Evolutionary conservation across 2,888 invertebrate species (phyloP).

Genomic region (Epinotia bilunana): DNA sequence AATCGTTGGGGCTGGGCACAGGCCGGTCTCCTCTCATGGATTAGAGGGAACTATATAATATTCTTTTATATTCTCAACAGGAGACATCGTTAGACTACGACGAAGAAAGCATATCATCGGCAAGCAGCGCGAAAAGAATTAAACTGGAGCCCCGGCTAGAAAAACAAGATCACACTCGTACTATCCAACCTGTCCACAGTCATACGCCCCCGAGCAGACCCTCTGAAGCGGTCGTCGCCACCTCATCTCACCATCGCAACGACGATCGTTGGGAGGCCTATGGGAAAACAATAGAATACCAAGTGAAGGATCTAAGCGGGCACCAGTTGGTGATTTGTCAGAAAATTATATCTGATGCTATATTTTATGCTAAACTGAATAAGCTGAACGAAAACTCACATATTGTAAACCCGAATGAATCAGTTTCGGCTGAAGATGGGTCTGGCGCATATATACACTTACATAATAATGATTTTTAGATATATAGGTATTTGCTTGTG

Average conservation of each 20-base stretch:
- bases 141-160: not conserved
- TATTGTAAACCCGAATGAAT: not conserved
- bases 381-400: not conserved
- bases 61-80: no score
- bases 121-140: not conserved
- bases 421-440: not conserved
- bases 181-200: no score
- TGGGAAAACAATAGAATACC: not conserved
- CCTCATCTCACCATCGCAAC: not conserved
- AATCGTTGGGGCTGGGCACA: no score
- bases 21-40: no score
- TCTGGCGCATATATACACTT: not conserved
- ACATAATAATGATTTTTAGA: not conserved
- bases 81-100: not conserved
- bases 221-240: no score
- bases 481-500: not conserved
- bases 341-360: not conserved
- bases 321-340: not conserved
- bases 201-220: no score
- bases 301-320: not conserved
- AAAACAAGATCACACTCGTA: not conserved
- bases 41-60: no score
- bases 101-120: not conserved
- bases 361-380: constrained; percentile 1
- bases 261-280: not conserved